Evolutionary conservation across 64 coral and sea anemone species (phyloP), one percentile per base, ranked within the genome.

Genomic region (Montipora foliosa): DNA sequence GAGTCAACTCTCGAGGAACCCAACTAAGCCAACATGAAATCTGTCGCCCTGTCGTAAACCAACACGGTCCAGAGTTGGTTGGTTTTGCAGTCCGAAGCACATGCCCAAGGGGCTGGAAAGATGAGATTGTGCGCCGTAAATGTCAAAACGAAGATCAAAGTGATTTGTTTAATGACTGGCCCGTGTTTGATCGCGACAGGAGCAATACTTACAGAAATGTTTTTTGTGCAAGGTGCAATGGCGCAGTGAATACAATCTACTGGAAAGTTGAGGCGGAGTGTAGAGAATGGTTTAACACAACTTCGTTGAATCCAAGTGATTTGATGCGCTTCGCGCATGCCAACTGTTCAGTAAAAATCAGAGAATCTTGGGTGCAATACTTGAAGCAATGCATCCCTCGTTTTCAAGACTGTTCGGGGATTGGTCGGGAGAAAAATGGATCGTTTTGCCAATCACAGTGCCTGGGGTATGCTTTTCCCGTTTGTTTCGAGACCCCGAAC

Each of bases 201-300:
- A 21, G 69, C 9, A 44, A 74, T 13, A 81, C 77, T 4, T 90
- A 90, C 66, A 88, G 48, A 51, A 88, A 88, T 59, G 55, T 88
- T n/a, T 88, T 76, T 48, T 88, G 86, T 5, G 52, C 52, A 55
- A 55, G 52, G 52, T 55, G 52, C 52, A 55, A 55, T 55, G 52
- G 52, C 10, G 52, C 52, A 10, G 52, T 55, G 10, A 55, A 55
- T 55, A 55, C 52, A 10, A 10, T 5, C 52, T 55, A 55, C 77
- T 90, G 89, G 77, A 20, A 9, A 79, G 15, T 90, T 3, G 0
- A 51, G 3, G 21, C 24, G 4, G 24, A 74, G 3, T 88, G 86
- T 16, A 8, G 44, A 8, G 4, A 2, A 14, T 51, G 60, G 46
- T 50, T 50, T 50, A 67, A 90, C 76, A 45, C 62, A 4, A 19